Evolutionary conservation across 2,113 vertebrate genomes (phyloP).

Genomic region (Lichenostomus cassidix): DNA sequence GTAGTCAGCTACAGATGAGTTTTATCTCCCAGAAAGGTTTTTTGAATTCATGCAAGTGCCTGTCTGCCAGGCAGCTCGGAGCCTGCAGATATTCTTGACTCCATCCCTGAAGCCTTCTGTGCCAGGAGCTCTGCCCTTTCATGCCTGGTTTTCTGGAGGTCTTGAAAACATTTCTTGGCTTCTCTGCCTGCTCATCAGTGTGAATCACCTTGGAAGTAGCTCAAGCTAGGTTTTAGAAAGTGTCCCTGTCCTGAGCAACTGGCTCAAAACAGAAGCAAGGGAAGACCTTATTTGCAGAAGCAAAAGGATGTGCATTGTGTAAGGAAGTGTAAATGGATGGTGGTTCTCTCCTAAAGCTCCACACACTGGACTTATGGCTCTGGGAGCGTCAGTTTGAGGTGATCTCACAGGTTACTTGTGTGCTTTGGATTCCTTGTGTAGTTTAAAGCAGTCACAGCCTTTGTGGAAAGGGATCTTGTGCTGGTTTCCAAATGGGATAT

Average conservation of each 20-base stretch:
- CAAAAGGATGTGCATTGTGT: not conserved
- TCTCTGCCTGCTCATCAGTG: not conserved
- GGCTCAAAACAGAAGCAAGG: not conserved
- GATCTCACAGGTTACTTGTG: not conserved
- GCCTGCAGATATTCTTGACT: not conserved
- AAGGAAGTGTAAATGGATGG: rapidly evolving
- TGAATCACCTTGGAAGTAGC: not conserved
- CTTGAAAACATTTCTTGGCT: not conserved
- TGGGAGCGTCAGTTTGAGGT: not conserved
- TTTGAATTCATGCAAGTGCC: not conserved
- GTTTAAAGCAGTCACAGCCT: not conserved
- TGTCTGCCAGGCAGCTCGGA: not conserved
- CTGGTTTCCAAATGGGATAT: not conserved
- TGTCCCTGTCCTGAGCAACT: not conserved
- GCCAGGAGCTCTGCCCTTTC: not conserved
- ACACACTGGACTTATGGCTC: not conserved
- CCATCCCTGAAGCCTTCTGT: not conserved
- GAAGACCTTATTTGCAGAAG: not conserved
- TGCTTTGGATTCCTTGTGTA: not conserved
- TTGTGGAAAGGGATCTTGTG: not conserved
- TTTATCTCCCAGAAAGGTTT: not conserved
- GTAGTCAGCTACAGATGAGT: not conserved
- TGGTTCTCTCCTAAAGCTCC: not conserved
- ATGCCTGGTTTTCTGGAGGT: not conserved
- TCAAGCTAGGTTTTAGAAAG: not conserved